Conservation (phyloP, 2,113 vertebrate species). For the Tachuris rubrigastra region DNA sequence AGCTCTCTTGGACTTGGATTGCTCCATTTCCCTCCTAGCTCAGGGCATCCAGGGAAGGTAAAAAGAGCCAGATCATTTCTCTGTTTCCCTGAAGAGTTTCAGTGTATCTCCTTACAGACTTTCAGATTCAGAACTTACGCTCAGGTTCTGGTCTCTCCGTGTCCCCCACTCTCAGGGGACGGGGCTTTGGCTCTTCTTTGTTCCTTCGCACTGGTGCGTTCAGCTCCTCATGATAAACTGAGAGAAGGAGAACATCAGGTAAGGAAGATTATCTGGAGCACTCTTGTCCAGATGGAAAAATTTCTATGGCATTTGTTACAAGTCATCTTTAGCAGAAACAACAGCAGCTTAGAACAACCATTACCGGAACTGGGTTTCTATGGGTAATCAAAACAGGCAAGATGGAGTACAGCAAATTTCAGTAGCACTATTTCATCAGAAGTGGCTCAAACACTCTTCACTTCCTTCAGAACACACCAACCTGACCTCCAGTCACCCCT, state of each 20-base stretch:
- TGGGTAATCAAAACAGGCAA: background rate
- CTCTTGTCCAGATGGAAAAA: background rate
- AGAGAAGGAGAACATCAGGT: background rate
- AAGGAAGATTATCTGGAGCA: background rate
- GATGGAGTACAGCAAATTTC: background rate
- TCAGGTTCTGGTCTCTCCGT: slow-evolving; percentile 94
- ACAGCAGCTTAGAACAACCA: background rate
- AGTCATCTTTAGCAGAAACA: background rate
- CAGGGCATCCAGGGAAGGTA: background rate
- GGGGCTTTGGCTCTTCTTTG: slow-evolving; percentile 94
- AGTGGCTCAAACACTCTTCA: background rate
- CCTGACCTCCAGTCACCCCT: background rate
- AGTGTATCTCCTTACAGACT: background rate
- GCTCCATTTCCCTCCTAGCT: background rate
- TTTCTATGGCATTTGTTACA: background rate
- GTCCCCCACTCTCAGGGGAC: slow-evolving; percentile 92
- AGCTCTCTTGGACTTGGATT: background rate
- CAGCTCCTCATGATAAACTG: slow-evolving; percentile 94
- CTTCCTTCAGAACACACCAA: background rate
- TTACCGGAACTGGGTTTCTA: background rate
- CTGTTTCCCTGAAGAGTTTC: background rate
- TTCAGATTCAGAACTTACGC: slow-evolving; percentile 71
- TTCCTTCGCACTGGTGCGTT: slow-evolving; percentile 91
- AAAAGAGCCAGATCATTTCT: background rate
- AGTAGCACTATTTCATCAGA: background rate